A percentile compares a stretch with the other conserved stretches of the same genome.
phyloP scores from a whole-genome alignment of 2,113 vertebrate genomes.

The Rhea pennata region DNA sequence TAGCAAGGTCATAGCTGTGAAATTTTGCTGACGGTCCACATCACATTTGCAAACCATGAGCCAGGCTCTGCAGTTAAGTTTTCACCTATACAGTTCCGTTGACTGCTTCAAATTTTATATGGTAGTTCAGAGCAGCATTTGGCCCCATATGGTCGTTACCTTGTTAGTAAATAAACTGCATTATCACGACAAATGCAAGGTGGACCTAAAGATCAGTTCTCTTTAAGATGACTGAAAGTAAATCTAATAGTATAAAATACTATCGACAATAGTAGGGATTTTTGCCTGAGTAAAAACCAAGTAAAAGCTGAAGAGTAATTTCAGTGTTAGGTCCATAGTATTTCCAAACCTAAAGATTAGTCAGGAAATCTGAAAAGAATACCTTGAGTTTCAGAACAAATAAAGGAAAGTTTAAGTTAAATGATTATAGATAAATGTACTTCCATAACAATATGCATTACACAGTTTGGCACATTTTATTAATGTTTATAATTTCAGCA shows the following conservation, averaged over 20 bases:
- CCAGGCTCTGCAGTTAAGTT: slow-evolving; percentile 12
- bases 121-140: slow-evolving; percentile 18
- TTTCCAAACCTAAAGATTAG: neutral
- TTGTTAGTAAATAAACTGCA: slow-evolving; percentile 28
- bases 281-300: neutral
- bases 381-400: neutral
- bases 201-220: slow-evolving; percentile 48
- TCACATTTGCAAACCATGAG: slow-evolving; percentile 8
- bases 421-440: slow-evolving; percentile 39
- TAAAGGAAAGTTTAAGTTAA: slow-evolving; percentile 29
- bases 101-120: neutral
- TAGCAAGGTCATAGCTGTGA: slow-evolving; percentile 18
- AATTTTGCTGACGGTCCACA: slow-evolving; percentile 47
- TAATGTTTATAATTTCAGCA: slow-evolving; percentile 59
- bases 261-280: neutral
- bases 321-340: neutral
- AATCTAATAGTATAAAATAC: neutral
- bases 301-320: neutral
- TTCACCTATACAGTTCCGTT: neutral
- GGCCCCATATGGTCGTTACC: neutral
- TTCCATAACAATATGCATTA: slow-evolving; percentile 60
- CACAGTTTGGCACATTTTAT: slow-evolving; percentile 67
- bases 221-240: neutral
- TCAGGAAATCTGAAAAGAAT: neutral
- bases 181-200: neutral